Percentiles rank a stretch among this genome's conserved stretches.
These are phyloP conservation scores for Lethenteron reissneri DNA, from an alignment of 2,113 vertebrate genomes.

Conservation along the genomic window DNA sequence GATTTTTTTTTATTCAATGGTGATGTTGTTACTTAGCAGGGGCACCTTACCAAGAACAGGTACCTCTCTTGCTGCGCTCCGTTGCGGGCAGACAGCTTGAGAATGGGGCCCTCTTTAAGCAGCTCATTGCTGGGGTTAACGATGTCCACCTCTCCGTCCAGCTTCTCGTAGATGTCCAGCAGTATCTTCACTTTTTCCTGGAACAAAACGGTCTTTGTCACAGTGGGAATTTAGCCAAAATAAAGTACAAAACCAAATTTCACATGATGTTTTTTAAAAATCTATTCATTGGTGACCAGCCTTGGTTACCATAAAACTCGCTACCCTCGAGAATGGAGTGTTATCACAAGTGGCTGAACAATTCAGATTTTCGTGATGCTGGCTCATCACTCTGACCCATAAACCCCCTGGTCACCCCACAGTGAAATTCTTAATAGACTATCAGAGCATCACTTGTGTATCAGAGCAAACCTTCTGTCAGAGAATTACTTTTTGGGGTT, in stretches of 20 bases:
- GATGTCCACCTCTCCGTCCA: conserved; percentile 84
- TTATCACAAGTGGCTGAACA: not conserved
- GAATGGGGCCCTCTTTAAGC: conserved; percentile 85
- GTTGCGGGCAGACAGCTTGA: conserved; percentile 86
- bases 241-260: not conserved
- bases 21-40: too few species aligned
- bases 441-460: not conserved
- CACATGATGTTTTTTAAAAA: not conserved
- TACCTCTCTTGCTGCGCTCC: conserved; percentile 77
- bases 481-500: not conserved
- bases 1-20: too few species aligned
- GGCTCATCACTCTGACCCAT: not conserved
- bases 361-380: not conserved
- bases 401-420: not conserved
- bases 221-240: not conserved
- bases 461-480: not conserved
- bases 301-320: not conserved
- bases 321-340: not conserved
- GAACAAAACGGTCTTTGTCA: conserved; percentile 7
- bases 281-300: not conserved
- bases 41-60: conserved; percentile 56
- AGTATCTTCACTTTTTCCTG: conserved; percentile 96
- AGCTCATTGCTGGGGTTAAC: conserved; percentile 91
- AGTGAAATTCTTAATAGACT: not conserved
- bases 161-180: conserved; percentile 68